Evolutionary conservation across 2,797 vertebrate species (phyloP).

Genomic region (Sebastes jordani): DNA sequence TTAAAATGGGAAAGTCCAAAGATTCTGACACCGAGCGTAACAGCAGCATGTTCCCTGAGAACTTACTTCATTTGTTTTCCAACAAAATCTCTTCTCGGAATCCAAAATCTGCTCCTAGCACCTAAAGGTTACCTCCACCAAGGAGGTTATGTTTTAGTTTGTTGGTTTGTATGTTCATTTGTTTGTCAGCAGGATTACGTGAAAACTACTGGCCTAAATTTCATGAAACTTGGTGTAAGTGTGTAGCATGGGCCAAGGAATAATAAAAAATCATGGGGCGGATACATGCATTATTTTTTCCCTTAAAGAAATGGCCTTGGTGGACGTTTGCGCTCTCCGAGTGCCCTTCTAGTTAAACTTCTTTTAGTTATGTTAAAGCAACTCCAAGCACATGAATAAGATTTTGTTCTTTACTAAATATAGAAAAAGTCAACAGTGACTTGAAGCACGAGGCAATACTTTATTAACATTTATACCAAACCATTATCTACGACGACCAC

Average conservation of each 20-base stretch:
- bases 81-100: neutral
- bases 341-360: neutral
- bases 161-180: neutral
- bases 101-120: neutral
- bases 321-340: too few relatives aligned
- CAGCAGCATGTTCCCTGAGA: rapidly evolving
- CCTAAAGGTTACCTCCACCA: too few relatives aligned
- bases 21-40: neutral
- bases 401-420: neutral
- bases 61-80: neutral
- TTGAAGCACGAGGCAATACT: neutral
- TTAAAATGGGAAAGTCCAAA: neutral
- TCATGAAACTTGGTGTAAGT: neutral
- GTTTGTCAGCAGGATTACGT: neutral
- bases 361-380: neutral
- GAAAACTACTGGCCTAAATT: neutral
- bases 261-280: too few relatives aligned
- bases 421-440: neutral
- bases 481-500: neutral
- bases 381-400: neutral
- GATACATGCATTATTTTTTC: too few relatives aligned
- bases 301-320: too few relatives aligned
- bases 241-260: neutral
- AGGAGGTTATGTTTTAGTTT: neutral
- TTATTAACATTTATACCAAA: neutral